Percentiles rank a stretch among this genome's conserved stretches.
phyloP scores from a whole-genome alignment of 2,113 vertebrate genomes.

The Sterrhoptilus dennistouni region DNA sequence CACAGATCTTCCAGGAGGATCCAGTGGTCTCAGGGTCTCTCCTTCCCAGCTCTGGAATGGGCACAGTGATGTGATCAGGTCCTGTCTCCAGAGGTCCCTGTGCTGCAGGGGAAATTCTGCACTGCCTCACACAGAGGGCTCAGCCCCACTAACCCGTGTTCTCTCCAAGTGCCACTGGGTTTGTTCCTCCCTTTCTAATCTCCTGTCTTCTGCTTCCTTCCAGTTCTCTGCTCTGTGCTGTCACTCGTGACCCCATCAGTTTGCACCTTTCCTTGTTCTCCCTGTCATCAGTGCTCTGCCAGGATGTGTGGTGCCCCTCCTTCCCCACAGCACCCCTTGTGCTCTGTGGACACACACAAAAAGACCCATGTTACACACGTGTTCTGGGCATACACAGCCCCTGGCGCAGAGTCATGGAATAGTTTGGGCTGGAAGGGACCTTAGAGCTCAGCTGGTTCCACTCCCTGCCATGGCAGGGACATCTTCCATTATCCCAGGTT shows the following conservation, averaged over 20 bases:
- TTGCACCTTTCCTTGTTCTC: background rate
- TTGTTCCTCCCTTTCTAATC: slow-evolving; percentile 5
- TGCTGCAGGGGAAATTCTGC: background rate
- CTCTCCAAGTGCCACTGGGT: background rate
- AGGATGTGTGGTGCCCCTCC: background rate
- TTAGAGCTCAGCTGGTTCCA: background rate
- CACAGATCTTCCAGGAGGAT: background rate
- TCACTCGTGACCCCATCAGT: slow-evolving; percentile 18
- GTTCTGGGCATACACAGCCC: background rate
- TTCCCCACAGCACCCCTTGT: background rate
- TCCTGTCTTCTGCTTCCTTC: slow-evolving; percentile 60
- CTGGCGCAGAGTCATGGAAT: background rate
- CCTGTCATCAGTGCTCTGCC: background rate
- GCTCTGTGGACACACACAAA: background rate
- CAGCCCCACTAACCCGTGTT: background rate
- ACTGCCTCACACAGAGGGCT: background rate
- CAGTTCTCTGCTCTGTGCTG: slow-evolving; percentile 53
- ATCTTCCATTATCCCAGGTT: fast-evolving
- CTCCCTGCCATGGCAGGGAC: background rate
- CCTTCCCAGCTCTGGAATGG: background rate
- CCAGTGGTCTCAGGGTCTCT: background rate
- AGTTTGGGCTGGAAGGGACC: background rate
- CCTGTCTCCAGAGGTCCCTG: background rate
- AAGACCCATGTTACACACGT: fast-evolving
- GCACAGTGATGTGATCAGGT: background rate